phyloP scores from a whole-genome alignment of 2,888 invertebrate species.

The Incurvaria masculella region DNA sequence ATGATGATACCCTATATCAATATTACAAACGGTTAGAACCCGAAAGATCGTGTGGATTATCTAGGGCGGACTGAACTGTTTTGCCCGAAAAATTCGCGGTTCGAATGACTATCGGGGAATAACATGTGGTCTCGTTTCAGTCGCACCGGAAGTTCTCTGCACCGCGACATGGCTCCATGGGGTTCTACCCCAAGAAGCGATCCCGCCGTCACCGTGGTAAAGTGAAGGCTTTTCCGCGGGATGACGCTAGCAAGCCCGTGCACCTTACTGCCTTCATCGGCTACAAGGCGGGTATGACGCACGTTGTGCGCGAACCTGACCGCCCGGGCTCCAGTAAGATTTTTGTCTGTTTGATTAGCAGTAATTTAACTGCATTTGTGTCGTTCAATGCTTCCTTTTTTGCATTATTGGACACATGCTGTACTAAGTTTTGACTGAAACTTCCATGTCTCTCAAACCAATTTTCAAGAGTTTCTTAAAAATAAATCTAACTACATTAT shows the following conservation, averaged over 20 bases:
- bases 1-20: not conserved
- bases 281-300: conserved; percentile 99
- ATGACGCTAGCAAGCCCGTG: conserved; percentile 94
- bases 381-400: no score
- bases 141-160: conserved; percentile 99
- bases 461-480: no score
- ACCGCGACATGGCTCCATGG: conserved; percentile 99
- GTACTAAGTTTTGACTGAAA: no score
- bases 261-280: conserved; percentile 97
- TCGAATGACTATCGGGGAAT: not conserved
- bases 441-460: no score
- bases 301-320: conserved; percentile 97
- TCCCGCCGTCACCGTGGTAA: conserved; percentile 96
- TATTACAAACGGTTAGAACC: conserved; percentile 62
- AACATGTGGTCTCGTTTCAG: conserved; percentile 53
- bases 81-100: not conserved
- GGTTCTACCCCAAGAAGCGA: conserved; percentile 99
- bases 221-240: conserved; percentile 99
- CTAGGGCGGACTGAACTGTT: conserved; percentile 72
- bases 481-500: no score
- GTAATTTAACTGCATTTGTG: no score
- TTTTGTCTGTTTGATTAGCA: conserved; percentile 1
- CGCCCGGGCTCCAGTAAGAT: conserved; percentile 96
- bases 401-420: not conserved
- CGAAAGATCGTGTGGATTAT: conserved; percentile 62